Percentiles rank a stretch among this genome's conserved stretches.
Conservation (phyloP, 2,888 invertebrate genomes). For the Chironomus tentans region DNA sequence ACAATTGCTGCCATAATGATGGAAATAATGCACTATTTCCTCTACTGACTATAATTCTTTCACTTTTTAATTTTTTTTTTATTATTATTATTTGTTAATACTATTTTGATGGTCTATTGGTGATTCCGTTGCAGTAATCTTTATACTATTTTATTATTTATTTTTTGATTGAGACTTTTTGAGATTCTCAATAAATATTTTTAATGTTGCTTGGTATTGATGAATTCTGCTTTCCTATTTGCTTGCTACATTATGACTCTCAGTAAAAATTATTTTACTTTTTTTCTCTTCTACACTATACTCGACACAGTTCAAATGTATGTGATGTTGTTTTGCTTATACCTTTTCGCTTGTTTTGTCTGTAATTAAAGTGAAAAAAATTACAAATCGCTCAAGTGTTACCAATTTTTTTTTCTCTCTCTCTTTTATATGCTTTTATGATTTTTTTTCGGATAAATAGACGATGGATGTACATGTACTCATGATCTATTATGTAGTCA, state of each 20-base stretch:
- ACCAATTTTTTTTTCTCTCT: neutral
- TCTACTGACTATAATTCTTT: neutral
- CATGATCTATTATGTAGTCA: no score
- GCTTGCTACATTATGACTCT: constrained; percentile 20
- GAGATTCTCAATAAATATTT: neutral
- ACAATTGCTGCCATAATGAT: constrained; percentile 17
- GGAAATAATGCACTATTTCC: neutral
- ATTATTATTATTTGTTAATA: neutral
- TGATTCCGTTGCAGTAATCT: neutral
- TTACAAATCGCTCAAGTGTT: constrained; percentile 18
- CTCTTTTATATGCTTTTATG: neutral
- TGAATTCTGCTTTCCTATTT: neutral
- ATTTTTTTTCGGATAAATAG: no score
- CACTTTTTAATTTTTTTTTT: neutral
- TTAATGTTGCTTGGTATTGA: no score
- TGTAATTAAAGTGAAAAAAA: constrained; percentile 21
- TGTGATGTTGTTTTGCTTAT: constrained; percentile 4
- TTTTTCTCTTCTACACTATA: constrained; percentile 3
- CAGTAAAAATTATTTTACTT: neutral
- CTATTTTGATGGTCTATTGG: neutral
- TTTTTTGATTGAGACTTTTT: neutral
- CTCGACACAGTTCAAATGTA: neutral
- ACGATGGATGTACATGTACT: no score
- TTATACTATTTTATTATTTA: no score
- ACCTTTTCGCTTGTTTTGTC: neutral